Conservation (phyloP, 2,797 vertebrate genomes). For the Heterohyrax brucei region DNA sequence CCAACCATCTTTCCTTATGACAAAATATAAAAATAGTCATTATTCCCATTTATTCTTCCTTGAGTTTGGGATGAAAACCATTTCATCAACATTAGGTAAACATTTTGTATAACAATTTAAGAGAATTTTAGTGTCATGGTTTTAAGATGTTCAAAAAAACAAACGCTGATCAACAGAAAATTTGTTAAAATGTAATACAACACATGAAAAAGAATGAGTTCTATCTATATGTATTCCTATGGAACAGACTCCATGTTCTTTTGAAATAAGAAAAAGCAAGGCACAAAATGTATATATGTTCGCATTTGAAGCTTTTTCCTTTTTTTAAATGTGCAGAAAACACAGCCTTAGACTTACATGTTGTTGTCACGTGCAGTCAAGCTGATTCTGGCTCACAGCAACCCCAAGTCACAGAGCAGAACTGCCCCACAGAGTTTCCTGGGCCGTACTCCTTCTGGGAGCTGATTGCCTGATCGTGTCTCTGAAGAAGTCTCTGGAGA, state of each 20-base stretch:
- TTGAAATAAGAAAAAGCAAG: constrained; percentile 23
- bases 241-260: neutral
- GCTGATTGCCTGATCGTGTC: neutral
- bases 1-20: constrained; percentile 12
- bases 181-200: neutral
- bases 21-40: neutral
- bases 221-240: neutral
- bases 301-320: constrained; percentile 5
- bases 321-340: neutral
- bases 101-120: constrained; percentile 42
- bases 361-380: neutral
- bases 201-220: neutral
- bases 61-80: neutral
- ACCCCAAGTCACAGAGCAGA: neutral
- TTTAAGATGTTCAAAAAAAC: constrained; percentile 69
- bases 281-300: neutral
- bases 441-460: neutral
- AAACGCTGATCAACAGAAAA: constrained; percentile 12
- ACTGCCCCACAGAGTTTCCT: neutral
- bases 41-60: neutral
- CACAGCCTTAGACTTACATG: neutral
- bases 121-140: neutral
- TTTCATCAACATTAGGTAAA: constrained; percentile 30
- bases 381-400: neutral
- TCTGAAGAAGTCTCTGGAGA: neutral